Evolutionary conservation across 2,797 vertebrate genomes (phyloP), one percentile per base, ranked within the genome.

Genomic region (Tamandua tetradactyla): DNA sequence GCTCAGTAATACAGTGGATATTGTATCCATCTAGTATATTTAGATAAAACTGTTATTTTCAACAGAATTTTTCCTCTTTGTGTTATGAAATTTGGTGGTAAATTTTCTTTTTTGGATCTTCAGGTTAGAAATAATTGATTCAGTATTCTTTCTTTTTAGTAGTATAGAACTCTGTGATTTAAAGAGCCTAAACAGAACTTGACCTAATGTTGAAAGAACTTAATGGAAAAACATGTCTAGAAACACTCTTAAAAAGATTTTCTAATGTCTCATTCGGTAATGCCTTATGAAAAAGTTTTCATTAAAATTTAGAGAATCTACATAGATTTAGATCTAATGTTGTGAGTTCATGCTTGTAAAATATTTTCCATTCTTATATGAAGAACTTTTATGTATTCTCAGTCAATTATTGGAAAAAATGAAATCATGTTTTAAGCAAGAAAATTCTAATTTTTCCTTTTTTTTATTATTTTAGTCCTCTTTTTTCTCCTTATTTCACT

Each of bases 211-310:
- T 83, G 20, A 83, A 64, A 27, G 84, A 93, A 80, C 8, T 13
- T 32, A 37, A 42, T 49, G 49, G 49, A 74, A 61, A 44, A 57
- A 17, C 5, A 44, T 30, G 7, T 64, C 68, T 90, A 74, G 80
- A 87, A 82, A 82, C 0, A 59, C 40, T 83, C 8, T 18, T 69
- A 92, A 84, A 2, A 83, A 89, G 30, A 57, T 87, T 92, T 69
- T 89, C 32, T 88, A 76, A 94, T 52, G 30, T 87, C n/a, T 62
- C 69, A 49, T n/a, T 62, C 89, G 68, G 81, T 72, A 83, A 66
- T 32, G 6, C 0, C 3, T 66, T 81, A 52, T 47, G 59, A 75
- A 66, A 20, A 69, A 78, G 4, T 76, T 74, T 89, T 72, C 23
- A 52, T 11, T 93, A 57, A 92, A 2, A 90, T 95, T 82, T 93